Evolutionary conservation across 2,888 invertebrate genomes (phyloP), one percentile per base, ranked within the genome.

Genomic region (Bugula neritina): DNA sequence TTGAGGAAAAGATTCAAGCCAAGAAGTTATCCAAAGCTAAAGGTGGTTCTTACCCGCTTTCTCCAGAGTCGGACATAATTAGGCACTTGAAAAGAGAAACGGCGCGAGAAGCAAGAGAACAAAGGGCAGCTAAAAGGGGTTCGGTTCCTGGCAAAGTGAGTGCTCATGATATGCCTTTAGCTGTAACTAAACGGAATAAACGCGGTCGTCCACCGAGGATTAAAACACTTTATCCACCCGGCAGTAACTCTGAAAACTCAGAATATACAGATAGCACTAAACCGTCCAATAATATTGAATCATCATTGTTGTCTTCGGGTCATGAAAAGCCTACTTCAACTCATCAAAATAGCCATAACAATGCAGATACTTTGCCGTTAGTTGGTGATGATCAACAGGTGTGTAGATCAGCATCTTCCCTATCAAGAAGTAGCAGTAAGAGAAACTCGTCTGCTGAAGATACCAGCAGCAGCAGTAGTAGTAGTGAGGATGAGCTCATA

Each of bases 61-160:
- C n/a, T 31, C 63, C 63, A 31, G 63, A 63, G 31, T 21, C 63
- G 21, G 29, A 63, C 13, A 13, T 63, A 5, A 13, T 63, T 10
- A 63, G 17, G 21, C 63, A 27, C 13, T 21, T 63, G 21, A 63
- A 63, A 31, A 27, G 63, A 5, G 63, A 63, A 31, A 63, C 63
- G 27, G 63, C 63, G 10, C 27, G 63, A 31, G 63, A 63, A n/a
- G 63, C 63, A 27, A 27, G 63, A 17, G 63, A 63, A 31, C 63
- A 31, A 34, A 27, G 63, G 2, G 63, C 63, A 31, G 63, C 63
- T 13, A 63, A 63, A n/a, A 63, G 63, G n/a, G 27, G 63, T 25
- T 21, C 21, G 31, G n/a, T 31, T n/a, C 13, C 10, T 5, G 2
- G 31, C 3, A 31, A 5, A 3, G 25, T 29, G 10, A 63, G 3